These are phyloP conservation scores for Tenthredo amoena DNA, from an alignment of 2,888 invertebrate genomes.

Conservation along the genomic window DNA sequence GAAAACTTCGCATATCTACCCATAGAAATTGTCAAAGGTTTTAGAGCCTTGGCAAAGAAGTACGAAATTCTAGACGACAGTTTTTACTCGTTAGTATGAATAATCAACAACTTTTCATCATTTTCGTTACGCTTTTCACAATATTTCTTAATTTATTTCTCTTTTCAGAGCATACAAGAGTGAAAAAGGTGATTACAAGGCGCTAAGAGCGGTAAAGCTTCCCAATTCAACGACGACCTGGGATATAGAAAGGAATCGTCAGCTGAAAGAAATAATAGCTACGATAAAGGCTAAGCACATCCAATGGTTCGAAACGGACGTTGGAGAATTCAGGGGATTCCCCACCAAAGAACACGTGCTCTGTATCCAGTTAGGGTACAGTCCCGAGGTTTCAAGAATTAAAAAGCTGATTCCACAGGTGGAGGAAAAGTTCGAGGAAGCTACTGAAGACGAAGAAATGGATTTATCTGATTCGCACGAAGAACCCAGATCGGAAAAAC, in stretches of 20 bases:
- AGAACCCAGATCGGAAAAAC: slow-evolving; percentile 66
- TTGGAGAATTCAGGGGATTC: slow-evolving; percentile 75
- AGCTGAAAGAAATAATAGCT: slow-evolving; percentile 81
- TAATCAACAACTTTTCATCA: background rate
- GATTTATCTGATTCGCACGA: slow-evolving; percentile 75
- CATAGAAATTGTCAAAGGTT: slow-evolving; percentile 81
- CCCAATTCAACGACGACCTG: slow-evolving; percentile 82
- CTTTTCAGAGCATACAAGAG: slow-evolving; percentile 80
- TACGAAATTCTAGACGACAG: slow-evolving; percentile 78
- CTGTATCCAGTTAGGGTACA: slow-evolving; percentile 87
- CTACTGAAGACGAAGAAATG: slow-evolving; percentile 53
- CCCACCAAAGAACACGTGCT: slow-evolving; percentile 85
- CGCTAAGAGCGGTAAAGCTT: slow-evolving; percentile 82
- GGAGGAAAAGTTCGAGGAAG: slow-evolving; percentile 57
- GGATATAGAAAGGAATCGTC: slow-evolving; percentile 87
- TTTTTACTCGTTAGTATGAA: slow-evolving; percentile 63
- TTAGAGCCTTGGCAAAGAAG: slow-evolving; percentile 80
- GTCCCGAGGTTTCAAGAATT: slow-evolving; percentile 81
- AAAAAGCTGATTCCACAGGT: slow-evolving; percentile 61
- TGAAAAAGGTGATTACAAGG: slow-evolving; percentile 86
- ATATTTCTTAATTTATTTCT: background rate
- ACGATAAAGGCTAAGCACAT: slow-evolving; percentile 81
- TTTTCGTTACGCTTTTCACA: background rate
- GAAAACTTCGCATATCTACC: slow-evolving; percentile 86
- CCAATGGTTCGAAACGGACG: slow-evolving; percentile 81